Percentiles rank a stretch among this genome's conserved stretches.
Conservation (phyloP, 1,140 invertebrate genomes). For the Drosophila fuyamai region DNA sequence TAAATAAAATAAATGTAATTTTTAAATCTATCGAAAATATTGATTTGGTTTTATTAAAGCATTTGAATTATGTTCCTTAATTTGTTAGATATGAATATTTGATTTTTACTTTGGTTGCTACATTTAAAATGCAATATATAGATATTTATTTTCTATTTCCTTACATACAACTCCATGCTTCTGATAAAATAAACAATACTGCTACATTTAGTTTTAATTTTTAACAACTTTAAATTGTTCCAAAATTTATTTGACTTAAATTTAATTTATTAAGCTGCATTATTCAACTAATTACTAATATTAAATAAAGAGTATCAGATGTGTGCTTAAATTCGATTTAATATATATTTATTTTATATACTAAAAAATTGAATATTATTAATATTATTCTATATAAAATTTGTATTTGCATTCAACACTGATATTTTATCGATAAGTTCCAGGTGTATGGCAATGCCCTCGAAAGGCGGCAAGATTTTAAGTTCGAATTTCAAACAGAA, state of each 20-base stretch:
- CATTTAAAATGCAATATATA: background rate
- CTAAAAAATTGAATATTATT: background rate
- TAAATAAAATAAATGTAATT: no score
- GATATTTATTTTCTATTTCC: constrained; percentile 12
- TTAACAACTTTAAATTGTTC: no score
- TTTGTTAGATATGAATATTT: background rate
- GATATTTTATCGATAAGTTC: background rate
- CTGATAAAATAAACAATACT: constrained; percentile 4
- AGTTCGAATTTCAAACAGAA: constrained; percentile 1
- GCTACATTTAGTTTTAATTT: constrained; percentile 2
- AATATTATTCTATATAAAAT: background rate
- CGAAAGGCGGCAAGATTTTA: background rate
- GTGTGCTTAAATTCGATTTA: background rate
- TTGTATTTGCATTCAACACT: background rate
- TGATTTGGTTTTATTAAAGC: background rate
- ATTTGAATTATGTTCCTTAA: constrained; percentile 11
- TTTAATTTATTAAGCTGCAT: no score
- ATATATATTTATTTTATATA: background rate
- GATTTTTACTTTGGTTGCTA: background rate
- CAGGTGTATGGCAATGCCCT: background rate
- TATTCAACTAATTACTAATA: background rate
- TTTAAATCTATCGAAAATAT: no score
- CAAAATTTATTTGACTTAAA: no score
- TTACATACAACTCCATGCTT: background rate
- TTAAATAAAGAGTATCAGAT: background rate